Conservation (phyloP, 2,113 vertebrate genomes). For the Bos javanicus region DNA sequence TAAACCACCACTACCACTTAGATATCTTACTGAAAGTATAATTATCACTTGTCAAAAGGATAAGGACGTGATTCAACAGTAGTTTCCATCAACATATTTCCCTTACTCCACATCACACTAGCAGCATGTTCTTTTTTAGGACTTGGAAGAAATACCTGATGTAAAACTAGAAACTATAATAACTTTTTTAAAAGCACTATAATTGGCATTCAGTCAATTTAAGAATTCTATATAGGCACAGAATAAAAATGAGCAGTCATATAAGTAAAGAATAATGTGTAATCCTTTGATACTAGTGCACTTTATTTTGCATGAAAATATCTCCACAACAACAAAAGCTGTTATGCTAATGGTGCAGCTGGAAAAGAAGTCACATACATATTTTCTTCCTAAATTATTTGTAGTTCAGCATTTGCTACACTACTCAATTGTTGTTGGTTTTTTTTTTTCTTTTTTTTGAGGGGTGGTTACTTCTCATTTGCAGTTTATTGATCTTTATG, state of each 20-base stretch:
- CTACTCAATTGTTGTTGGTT: background rate
- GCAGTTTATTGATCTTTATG: background rate
- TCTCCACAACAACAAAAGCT: background rate
- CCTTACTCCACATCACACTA: background rate
- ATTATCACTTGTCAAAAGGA: background rate
- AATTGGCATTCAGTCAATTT: background rate
- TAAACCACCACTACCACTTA: background rate
- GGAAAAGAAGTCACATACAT: background rate
- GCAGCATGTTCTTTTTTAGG: background rate
- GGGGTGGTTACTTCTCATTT: background rate
- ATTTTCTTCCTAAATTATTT: background rate
- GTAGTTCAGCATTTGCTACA: background rate
- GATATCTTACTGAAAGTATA: background rate
- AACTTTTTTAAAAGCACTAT: background rate
- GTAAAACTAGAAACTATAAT: background rate
- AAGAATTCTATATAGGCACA: background rate
- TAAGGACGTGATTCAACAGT: background rate
- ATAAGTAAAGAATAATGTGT: background rate
- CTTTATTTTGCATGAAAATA: background rate
- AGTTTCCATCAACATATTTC: background rate
- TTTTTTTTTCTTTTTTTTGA: rapidly evolving
- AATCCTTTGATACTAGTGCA: background rate
- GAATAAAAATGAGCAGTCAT: background rate
- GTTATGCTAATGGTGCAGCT: background rate
- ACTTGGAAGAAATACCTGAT: background rate